Conservation (phyloP, 2,888 invertebrate species). For the Pseudeuparius sepicola region DNA sequence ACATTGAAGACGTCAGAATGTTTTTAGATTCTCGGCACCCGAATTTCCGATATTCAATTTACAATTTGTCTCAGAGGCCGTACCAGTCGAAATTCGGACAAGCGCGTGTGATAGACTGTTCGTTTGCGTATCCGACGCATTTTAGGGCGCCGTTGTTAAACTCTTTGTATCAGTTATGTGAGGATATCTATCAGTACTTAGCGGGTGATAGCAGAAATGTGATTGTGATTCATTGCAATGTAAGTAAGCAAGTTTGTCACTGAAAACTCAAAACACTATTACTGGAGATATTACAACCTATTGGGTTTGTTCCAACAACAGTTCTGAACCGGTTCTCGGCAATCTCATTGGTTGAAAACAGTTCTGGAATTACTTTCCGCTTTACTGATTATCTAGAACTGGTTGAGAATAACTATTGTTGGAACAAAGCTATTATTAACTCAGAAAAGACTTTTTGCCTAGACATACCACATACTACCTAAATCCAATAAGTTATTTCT, state of each 20-base stretch:
- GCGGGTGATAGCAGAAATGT: conserved; percentile 73
- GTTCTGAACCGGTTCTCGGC: too few relatives aligned
- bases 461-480: too few relatives aligned
- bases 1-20: conserved; percentile 81
- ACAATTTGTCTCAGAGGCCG: conserved; percentile 64
- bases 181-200: conserved; percentile 81
- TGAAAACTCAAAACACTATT: too few relatives aligned
- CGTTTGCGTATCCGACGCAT: conserved; percentile 55
- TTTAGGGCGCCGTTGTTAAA: conserved; percentile 70
- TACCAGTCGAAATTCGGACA: conserved; percentile 46
- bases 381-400: too few relatives aligned
- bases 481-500: too few relatives aligned
- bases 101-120: conserved; percentile 52
- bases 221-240: conserved; percentile 74
- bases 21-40: conserved; percentile 70
- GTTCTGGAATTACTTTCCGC: too few relatives aligned
- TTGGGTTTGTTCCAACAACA: too few relatives aligned
- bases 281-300: too few relatives aligned
- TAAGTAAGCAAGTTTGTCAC: conserved; percentile 42
- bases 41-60: conserved; percentile 63
- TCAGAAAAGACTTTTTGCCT: too few relatives aligned
- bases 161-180: conserved; percentile 71
- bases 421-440: too few relatives aligned
- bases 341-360: too few relatives aligned
- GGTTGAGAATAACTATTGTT: too few relatives aligned